Evolutionary conservation across 2,888 invertebrate genomes (phyloP), one percentile per base, ranked within the genome.

Genomic region (Diadegma fenestrale): DNA sequence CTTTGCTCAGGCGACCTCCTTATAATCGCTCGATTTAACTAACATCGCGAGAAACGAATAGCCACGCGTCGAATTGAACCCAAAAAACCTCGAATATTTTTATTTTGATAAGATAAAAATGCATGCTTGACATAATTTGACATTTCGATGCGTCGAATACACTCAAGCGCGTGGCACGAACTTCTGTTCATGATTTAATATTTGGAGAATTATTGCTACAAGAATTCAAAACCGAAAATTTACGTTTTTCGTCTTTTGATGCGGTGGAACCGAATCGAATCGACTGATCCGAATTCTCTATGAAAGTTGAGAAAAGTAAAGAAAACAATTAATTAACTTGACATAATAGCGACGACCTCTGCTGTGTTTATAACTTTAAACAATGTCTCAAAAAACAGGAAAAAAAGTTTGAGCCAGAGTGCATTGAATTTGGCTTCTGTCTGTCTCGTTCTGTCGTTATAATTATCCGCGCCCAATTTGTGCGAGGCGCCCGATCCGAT

Each of bases 11-110:
- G 14, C 64, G 64, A 37, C 81, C 77, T 72, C 78, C 75, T 87
- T 82, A 64, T 83, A 64, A 90, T 90, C 88, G 88, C 85, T 86
- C 89, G 89, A 89, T 90, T 90, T 90, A 88, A 86, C 88, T 86
- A 89, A 89, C 87, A 88, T 88, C 87, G 86, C 87, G 86, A 88
- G 77, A 78, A 88, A 87, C 87, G 87, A 87, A 68, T 30, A 82
- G 89, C 84, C 85, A 87, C 87, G 66, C 87, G 66, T 78, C 86
- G 88, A 87, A 87, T 88, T 88, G 87, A 58, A 87, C 85, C 77
- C 48, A 73, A 61, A 43, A 37, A 17, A 22, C 41, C 7, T 71
- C 19, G 69, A n/a, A 41, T 33, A 51, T n/a, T 0, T 7, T n/a
- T 1, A n/a, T 51, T 58, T 58, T 14, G 5, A 58, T 58, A 26